A percentile compares a stretch with the other conserved stretches of the same genome.
These are phyloP conservation scores for Mesembrinibis cayennensis DNA, from an alignment of 2,113 vertebrate species.

Conservation along the genomic window DNA sequence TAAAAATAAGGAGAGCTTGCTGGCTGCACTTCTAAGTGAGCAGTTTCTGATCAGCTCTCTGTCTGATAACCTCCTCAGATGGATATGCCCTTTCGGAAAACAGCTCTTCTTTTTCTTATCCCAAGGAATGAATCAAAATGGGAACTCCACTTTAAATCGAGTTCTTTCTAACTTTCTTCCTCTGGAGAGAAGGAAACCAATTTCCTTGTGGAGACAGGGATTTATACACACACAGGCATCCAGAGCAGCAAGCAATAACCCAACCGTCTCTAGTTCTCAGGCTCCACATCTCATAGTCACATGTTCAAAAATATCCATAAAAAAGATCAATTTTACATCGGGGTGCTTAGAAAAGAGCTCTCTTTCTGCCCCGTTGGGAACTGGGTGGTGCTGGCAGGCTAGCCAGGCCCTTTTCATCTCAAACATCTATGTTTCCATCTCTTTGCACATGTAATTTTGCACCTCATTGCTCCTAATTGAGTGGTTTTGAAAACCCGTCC, in stretches of 20 bases:
- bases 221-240: not conserved
- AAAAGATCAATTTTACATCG: not conserved
- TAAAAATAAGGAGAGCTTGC: not conserved
- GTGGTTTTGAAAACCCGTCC: slow-evolving; percentile 34
- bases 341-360: not conserved
- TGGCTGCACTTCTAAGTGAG: not conserved
- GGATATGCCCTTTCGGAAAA: not conserved
- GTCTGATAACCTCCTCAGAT: not conserved
- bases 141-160: not conserved
- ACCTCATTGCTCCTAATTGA: slow-evolving; percentile 61
- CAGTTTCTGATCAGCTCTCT: not conserved
- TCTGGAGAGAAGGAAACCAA: not conserved
- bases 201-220: not conserved
- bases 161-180: not conserved
- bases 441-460: slow-evolving; percentile 54
- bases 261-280: not conserved
- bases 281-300: not conserved
- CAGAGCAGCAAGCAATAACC: not conserved
- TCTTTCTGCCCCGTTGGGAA: not conserved
- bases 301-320: not conserved
- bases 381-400: not conserved
- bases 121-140: not conserved
- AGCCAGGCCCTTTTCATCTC: not conserved
- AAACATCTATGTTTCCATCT: not conserved
- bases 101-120: not conserved